Evolutionary conservation across 2,797 vertebrate species (phyloP), one percentile per base, ranked within the genome.

Genomic region (Propithecus deckenii): DNA sequence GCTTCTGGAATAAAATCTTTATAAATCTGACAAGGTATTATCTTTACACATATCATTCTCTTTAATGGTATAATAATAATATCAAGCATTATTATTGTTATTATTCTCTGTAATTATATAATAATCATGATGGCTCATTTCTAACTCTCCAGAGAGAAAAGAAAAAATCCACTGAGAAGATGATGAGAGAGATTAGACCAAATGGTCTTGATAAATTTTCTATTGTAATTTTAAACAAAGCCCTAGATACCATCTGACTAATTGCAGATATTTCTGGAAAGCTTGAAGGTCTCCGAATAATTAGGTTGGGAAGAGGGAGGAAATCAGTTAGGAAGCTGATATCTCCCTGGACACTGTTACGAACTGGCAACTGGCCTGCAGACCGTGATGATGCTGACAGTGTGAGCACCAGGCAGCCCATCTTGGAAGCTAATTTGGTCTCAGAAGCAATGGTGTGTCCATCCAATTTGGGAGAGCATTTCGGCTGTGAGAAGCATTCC

Each of bases 261-360:
- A 98, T 97, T 97, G 92, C 96, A 95, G 92, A 98, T 97, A 97
- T 97, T 98, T 98, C 96, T 97, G 96, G 96, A 97, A 98, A 97
- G 95, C 95, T 96, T 98, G 95, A 96, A 98, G 90, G 96, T 96
- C 95, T 98, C 96, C 74, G 94, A 97, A 96, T 97, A 97, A 98
- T 97, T 96, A 97, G 94, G 55, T 89, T 95, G 94, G 71, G 69
- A 92, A 97, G 90, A 95, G 87, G 87, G 95, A 93, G 93, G 20
- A 93, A 96, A 95, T 97, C 96, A 48, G 92, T 93, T 79, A 97
- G 96, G 91, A 97, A 96, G 90, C 87, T 43, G 69, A 59, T 95
- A 72, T 85, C 86, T 97, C 97, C 59, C 95, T 41, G 59, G 92
- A 96, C 94, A 69, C 81, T 69, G 59, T 69, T 75, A 6, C 13